A percentile compares a stretch with the other conserved stretches of the same genome.
phyloP scores from a whole-genome alignment of 1,140 invertebrate genomes.

The Pseudachorutes palmiensis region DNA sequence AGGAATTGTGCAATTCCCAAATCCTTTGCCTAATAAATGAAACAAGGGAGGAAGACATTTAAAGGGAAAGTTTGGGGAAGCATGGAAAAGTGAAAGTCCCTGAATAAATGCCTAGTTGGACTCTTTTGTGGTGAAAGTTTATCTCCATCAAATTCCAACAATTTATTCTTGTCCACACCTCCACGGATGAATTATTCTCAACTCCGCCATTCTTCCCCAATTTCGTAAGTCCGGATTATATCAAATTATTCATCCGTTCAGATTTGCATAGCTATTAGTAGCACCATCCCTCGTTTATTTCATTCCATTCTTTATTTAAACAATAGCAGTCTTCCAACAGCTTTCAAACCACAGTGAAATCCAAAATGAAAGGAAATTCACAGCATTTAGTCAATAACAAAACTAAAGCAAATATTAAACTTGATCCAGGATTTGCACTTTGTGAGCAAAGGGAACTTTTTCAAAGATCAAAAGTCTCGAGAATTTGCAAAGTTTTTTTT shows the following conservation, averaged over 20 bases:
- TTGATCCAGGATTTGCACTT: too few relatives aligned
- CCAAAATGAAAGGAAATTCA: too few relatives aligned
- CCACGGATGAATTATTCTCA: neutral
- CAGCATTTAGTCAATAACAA: too few relatives aligned
- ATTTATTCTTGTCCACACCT: constrained; percentile 12
- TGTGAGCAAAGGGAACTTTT: too few relatives aligned
- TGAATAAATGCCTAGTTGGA: neutral
- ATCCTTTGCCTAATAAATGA: constrained; percentile 11
- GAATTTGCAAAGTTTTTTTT: too few relatives aligned
- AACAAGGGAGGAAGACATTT: neutral
- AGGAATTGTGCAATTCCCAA: neutral
- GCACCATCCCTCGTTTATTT: neutral
- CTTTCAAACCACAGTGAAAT: too few relatives aligned
- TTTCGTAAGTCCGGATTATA: neutral
- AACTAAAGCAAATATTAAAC: too few relatives aligned
- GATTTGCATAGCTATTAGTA: neutral
- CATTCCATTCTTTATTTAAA: too few relatives aligned
- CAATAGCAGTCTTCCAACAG: too few relatives aligned
- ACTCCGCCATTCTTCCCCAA: neutral
- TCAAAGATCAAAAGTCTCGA: too few relatives aligned
- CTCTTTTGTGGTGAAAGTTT: neutral
- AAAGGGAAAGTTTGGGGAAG: too few relatives aligned
- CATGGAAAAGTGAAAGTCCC: neutral
- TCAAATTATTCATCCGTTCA: too few relatives aligned
- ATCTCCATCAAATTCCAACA: constrained; percentile 6